Conservation (phyloP, 2,888 invertebrate species). For the Neelides folsomi region DNA sequence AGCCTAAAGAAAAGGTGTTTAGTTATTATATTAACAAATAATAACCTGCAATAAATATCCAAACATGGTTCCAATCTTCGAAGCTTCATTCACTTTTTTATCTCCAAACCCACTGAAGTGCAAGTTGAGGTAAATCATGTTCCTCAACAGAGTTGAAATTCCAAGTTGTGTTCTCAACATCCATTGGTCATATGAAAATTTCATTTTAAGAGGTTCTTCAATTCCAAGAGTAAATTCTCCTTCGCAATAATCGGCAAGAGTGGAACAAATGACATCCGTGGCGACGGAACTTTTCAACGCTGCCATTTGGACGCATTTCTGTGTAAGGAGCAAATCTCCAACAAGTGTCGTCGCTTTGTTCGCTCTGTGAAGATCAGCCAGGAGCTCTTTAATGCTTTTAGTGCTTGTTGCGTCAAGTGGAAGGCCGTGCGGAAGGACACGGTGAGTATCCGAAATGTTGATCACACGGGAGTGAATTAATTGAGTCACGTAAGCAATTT, state of each 20-base stretch:
- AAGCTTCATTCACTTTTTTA: background rate
- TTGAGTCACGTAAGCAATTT: conserved; percentile 11
- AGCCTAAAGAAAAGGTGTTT: background rate
- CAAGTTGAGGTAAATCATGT: conserved; percentile 8
- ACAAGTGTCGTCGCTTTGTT: conserved; percentile 13
- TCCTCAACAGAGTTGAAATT: conserved; percentile 9
- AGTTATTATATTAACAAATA: background rate
- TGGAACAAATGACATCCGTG: conserved; percentile 9
- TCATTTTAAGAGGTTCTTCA: background rate
- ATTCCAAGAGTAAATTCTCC: conserved; percentile 12
- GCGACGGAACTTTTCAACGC: conserved; percentile 11
- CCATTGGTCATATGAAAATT: conserved; percentile 8
- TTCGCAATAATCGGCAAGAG: conserved; percentile 12
- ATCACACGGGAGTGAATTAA: conserved; percentile 11
- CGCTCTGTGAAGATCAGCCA: conserved; percentile 10
- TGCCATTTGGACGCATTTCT: conserved; percentile 11
- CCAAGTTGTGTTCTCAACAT: conserved; percentile 5
- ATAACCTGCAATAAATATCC: conserved; percentile 11
- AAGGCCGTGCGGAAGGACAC: too few relatives aligned
- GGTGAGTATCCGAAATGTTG: conserved; percentile 1
- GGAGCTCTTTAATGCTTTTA: background rate
- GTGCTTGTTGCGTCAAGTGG: background rate
- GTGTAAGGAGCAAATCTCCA: conserved; percentile 9
- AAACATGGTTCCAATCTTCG: conserved; percentile 7
- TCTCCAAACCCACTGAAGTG: conserved; percentile 10